Evolutionary conservation across 2,797 vertebrate species (phyloP).

Genomic region (Astyanax mexicanus): DNA sequence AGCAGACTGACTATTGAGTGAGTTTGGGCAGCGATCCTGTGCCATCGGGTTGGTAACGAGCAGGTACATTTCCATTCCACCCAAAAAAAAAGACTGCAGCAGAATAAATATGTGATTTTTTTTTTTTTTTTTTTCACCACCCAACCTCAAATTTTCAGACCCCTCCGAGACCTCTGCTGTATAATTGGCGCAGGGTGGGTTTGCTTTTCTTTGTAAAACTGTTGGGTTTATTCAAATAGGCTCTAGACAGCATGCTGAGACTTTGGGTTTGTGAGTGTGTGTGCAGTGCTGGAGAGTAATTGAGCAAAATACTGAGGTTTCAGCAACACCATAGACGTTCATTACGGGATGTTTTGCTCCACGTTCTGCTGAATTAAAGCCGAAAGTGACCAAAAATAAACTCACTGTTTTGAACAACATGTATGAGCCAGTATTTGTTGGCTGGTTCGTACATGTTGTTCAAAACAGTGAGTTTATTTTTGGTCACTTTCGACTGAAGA

Average conservation of each 20-base stretch:
- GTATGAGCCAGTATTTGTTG: neutral
- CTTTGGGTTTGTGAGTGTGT: constrained; percentile 12
- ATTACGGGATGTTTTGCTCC: neutral
- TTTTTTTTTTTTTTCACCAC: constrained; percentile 39
- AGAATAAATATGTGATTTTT: constrained; percentile 48
- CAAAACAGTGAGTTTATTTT: neutral
- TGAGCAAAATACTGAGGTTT: constrained; percentile 34
- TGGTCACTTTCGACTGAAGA: neutral
- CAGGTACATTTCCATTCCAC: constrained; percentile 47
- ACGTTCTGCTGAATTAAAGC: neutral
- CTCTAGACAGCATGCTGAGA: neutral
- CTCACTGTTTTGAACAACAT: neutral
- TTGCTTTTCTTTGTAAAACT: constrained; percentile 35
- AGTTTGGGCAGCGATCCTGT: constrained; percentile 2
- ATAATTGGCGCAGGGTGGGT: constrained; percentile 47
- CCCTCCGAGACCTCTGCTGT: constrained; percentile 37
- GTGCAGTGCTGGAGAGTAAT: constrained; percentile 22
- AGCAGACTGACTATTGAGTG: neutral
- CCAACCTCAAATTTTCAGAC: constrained; percentile 32
- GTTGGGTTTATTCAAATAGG: constrained; percentile 44
- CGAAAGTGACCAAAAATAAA: neutral
- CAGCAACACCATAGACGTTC: neutral
- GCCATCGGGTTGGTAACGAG: constrained; percentile 42
- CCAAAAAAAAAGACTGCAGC: constrained; percentile 32
- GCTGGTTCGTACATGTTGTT: neutral